phyloP scores from a whole-genome alignment of 2,113 vertebrate genomes.

The Emydocephalus ijimae region DNA sequence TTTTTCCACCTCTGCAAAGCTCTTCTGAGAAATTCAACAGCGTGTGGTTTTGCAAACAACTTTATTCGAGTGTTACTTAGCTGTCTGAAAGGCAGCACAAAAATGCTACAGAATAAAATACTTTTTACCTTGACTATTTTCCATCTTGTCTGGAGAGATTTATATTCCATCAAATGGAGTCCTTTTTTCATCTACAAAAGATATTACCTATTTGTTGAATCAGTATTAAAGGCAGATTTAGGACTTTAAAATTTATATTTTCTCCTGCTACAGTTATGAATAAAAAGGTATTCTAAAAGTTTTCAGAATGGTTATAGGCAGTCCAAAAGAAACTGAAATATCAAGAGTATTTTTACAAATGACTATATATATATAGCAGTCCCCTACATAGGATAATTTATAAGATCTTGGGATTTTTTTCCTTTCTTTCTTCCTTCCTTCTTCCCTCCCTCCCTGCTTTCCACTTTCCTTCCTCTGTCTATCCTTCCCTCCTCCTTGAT shows the following conservation, averaged over 20 bases:
- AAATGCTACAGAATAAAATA: background rate
- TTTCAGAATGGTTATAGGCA: background rate
- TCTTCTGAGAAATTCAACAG: slow-evolving; percentile 18
- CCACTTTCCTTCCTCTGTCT: background rate
- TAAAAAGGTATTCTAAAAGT: slow-evolving; percentile 10
- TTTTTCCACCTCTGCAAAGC: background rate
- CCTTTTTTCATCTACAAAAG: slow-evolving; percentile 16
- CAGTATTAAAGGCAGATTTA: slow-evolving; percentile 10
- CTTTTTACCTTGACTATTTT: slow-evolving; percentile 19
- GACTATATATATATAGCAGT: background rate
- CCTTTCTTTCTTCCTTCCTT: too few relatives aligned
- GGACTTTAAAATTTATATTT: background rate
- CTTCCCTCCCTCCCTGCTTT: background rate
- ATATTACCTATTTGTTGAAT: slow-evolving; percentile 8
- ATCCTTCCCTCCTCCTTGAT: background rate
- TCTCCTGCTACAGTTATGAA: background rate
- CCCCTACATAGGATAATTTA: background rate
- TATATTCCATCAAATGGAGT: slow-evolving; percentile 2
- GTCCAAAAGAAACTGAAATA: background rate
- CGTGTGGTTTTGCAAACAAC: slow-evolving; percentile 15
- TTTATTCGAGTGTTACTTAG: slow-evolving; percentile 8
- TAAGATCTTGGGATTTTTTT: background rate
- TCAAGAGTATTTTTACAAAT: background rate
- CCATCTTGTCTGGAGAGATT: slow-evolving; percentile 2
- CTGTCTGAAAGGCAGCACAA: slow-evolving; percentile 11